Percentiles rank a stretch among this genome's conserved stretches.
Conservation (phyloP, 2,113 vertebrate genomes). For the Urocynchramus pylzowi region DNA sequence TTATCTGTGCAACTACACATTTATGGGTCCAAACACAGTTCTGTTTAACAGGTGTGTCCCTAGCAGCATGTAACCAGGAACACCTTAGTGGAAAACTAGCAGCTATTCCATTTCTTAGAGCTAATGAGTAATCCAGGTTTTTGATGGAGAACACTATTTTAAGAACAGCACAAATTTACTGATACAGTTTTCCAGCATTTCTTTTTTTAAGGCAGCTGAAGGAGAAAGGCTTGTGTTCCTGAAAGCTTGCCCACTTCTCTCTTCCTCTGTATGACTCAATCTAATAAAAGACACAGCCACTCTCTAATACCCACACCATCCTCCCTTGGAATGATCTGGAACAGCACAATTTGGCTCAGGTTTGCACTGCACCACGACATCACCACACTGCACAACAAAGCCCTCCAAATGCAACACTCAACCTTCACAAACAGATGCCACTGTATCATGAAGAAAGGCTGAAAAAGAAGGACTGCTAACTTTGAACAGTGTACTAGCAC, state of each 20-base stretch:
- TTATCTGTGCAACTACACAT: background rate
- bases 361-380: background rate
- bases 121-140: background rate
- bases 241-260: background rate
- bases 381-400: background rate
- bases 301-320: background rate
- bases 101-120: background rate
- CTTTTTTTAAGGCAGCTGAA: background rate
- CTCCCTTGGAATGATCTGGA: background rate
- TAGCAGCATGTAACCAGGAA: background rate
- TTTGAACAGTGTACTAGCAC: background rate
- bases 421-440: rapidly evolving
- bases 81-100: background rate
- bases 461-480: background rate
- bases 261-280: background rate
- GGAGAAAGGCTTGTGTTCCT: background rate
- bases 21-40: background rate
- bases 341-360: background rate
- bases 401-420: background rate
- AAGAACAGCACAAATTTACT: background rate
- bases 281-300: background rate
- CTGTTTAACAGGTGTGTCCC: background rate
- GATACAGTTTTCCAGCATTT: background rate
- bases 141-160: background rate
- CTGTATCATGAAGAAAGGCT: background rate